Conservation (phyloP, 2,797 vertebrate genomes). For the Salarias fasciatus region DNA sequence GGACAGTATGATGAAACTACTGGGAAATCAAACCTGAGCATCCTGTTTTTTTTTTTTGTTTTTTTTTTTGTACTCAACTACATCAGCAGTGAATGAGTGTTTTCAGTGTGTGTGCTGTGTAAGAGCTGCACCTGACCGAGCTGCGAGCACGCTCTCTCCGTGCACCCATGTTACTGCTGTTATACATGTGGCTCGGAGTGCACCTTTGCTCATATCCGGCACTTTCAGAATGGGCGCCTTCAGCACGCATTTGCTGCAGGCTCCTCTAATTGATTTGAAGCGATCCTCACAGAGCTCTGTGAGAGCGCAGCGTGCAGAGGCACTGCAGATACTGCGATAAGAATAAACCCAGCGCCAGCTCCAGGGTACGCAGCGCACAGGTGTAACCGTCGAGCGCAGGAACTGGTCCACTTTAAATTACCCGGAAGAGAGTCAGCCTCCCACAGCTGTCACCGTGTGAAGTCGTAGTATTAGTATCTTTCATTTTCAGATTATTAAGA, state of each 20-base stretch:
- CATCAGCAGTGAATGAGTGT: not conserved
- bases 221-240: conserved; percentile 17
- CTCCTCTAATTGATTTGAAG: conserved; percentile 44
- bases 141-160: conserved; percentile 22
- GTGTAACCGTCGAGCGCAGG: conserved; percentile 70
- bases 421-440: conserved; percentile 37
- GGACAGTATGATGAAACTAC: no score
- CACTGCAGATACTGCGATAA: conserved; percentile 71
- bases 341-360: conserved; percentile 47
- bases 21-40: no score
- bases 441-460: conserved; percentile 21
- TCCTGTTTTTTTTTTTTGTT: no score
- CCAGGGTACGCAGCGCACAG: conserved; percentile 65
- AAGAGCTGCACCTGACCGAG: conserved; percentile 43
- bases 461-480: no score
- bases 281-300: conserved; percentile 35
- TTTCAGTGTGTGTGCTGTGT: conserved; percentile 2
- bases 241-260: conserved; percentile 19
- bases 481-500: not conserved
- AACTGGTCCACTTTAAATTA: conserved; percentile 53
- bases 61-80: no score
- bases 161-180: conserved; percentile 29
- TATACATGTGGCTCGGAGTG: conserved; percentile 59
- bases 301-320: conserved; percentile 45
- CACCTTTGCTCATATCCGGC: conserved; percentile 58